Evolutionary conservation across 2,888 invertebrate genomes (phyloP).

Genomic region (Ditylenchus weischeri): DNA sequence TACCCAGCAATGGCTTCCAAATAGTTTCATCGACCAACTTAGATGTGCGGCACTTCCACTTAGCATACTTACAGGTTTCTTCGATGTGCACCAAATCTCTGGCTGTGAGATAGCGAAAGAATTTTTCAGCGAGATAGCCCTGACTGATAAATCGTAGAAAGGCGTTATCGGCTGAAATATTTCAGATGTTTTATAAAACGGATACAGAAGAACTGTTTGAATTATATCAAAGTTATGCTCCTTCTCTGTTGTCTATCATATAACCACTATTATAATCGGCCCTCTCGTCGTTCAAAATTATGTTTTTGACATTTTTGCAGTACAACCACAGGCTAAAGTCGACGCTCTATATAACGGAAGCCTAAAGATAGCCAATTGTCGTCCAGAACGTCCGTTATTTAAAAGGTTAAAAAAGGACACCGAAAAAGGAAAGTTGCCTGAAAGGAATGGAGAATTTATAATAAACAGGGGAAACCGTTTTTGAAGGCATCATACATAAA

Average conservation of each 20-base stretch:
- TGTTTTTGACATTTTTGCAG: no score
- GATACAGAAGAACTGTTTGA: neutral
- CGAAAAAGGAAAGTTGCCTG: no score
- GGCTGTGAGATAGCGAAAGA: constrained; percentile 2
- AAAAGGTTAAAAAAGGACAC: no score
- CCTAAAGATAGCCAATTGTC: no score
- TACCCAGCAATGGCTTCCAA: constrained; percentile 10
- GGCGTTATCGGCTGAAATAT: constrained; percentile 14
- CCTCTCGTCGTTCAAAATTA: no score
- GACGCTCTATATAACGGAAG: no score
- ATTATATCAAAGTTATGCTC: neutral
- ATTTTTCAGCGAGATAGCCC: neutral
- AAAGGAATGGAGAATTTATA: no score
- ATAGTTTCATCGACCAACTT: constrained; percentile 2
- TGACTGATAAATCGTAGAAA: constrained; percentile 8
- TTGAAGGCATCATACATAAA: neutral
- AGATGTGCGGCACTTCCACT: constrained; percentile 6
- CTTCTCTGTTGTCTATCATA: neutral
- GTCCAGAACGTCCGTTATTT: no score
- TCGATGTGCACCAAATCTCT: constrained; percentile 7
- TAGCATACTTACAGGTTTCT: constrained; percentile 9
- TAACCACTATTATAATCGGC: no score
- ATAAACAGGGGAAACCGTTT: no score
- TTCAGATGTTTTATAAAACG: neutral
- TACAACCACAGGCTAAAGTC: no score